phyloP scores from a whole-genome alignment of 1,140 invertebrate species.

The Pseudachorutes palmiensis region DNA sequence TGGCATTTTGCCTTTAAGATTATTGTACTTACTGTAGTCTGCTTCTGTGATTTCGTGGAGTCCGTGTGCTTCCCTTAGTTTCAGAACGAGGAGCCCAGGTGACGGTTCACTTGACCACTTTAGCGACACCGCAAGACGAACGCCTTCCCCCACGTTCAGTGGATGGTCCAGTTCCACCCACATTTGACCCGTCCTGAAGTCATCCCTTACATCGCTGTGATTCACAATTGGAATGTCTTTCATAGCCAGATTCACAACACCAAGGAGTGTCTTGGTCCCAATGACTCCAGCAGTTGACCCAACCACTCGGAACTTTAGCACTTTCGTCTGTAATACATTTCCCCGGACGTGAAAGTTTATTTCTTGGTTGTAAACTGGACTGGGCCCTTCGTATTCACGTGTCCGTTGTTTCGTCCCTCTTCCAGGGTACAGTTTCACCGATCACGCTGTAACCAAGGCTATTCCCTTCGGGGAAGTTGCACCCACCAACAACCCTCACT shows the following conservation, averaged over 20 bases:
- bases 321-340: slow-evolving; percentile 30
- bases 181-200: slow-evolving; percentile 28
- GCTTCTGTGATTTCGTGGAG: slow-evolving; percentile 31
- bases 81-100: slow-evolving; percentile 34
- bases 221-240: slow-evolving; percentile 27
- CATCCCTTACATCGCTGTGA: slow-evolving; percentile 17
- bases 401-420: slow-evolving; percentile 30
- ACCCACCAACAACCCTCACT: slow-evolving; percentile 25
- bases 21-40: slow-evolving; percentile 30
- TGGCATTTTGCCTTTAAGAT: no score
- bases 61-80: slow-evolving; percentile 32
- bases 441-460: slow-evolving; percentile 14
- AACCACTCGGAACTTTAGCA: slow-evolving; percentile 32
- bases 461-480: slow-evolving; percentile 26
- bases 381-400: slow-evolving; percentile 17
- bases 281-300: neutral
- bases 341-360: slow-evolving; percentile 33
- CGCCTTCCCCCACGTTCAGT: slow-evolving; percentile 23
- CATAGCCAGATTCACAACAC: slow-evolving; percentile 31
- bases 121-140: slow-evolving; percentile 22
- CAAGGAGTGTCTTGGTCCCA: slow-evolving; percentile 19
- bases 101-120: slow-evolving; percentile 27
- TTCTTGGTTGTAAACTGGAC: slow-evolving; percentile 34
- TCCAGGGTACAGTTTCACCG: slow-evolving; percentile 35
- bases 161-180: slow-evolving; percentile 29